Base-by-base conservation (phyloP, 2,113 vertebrate genomes). In the Hystrix brachyura region DNA sequence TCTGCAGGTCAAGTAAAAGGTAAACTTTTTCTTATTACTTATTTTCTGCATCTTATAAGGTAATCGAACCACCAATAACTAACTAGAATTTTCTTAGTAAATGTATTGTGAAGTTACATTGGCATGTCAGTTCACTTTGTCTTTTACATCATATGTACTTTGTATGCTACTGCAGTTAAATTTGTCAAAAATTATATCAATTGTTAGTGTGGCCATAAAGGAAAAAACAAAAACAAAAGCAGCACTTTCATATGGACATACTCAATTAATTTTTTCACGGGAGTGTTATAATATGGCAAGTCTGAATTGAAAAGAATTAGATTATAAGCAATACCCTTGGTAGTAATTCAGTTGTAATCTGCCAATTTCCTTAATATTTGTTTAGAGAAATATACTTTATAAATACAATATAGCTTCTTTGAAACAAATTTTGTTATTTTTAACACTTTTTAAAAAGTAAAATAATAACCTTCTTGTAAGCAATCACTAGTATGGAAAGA, bases 361-460 rank as follows among this genome's bases (percentile, higher is more conserved):
- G 23, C 38, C 59, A 74, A 34, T 91, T 95, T 87, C 53, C 13
- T 84, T 90, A 46, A 83, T 76, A 90, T 97, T 76, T 69, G 43
- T n/a, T 65, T 21, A 79, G 92, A 32, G 72, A 59, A 78, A 96
- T 71, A 21, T 67, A 85, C 91, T 97, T 98, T 89, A 38, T 57
- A 85, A 91, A 71, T 38, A 95, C 27, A 87, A 21, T 60, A 21
- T 3, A 81, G 29, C 13, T 95, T 96, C 46, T 92, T 43, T 80
- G 64, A 95, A 71, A 60, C 71, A 46, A 92, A 78, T 43, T 65
- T 13, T 84, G 34, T 59, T 59, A 95, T 71, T 93, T 97, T 96
- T 96, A 76, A 83, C 55, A 85, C 10, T 81, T 92, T 51, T 97
- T 97, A 95, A 88, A 98, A 97, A 97, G 62, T 88, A 97, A 94